Conservation (phyloP, 2,797 vertebrate species). For the Spinibarbus caldwelli region DNA sequence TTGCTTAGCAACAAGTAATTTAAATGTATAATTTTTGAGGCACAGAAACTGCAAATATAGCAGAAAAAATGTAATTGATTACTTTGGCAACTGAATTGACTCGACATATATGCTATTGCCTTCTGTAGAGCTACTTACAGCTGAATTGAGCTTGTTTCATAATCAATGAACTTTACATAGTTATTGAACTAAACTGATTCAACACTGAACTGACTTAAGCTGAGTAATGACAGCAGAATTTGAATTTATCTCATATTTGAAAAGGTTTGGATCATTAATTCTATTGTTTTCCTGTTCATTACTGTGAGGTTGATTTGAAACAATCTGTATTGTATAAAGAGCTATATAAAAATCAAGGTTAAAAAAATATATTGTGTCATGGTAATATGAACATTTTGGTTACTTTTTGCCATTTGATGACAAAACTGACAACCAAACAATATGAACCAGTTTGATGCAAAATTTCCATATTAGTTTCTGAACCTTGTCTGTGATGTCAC, state of each 20-base stretch:
- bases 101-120: background rate
- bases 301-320: background rate
- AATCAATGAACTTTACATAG: no score
- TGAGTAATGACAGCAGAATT: no score
- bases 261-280: background rate
- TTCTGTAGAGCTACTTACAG: background rate
- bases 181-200: no score
- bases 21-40: background rate
- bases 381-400: background rate
- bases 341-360: background rate
- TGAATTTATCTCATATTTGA: background rate
- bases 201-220: background rate
- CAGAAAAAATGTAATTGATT: no score
- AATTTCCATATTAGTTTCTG: background rate
- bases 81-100: background rate
- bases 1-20: no score
- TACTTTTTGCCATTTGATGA: background rate
- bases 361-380: background rate
- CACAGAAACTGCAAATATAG: no score
- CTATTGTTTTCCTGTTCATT: background rate
- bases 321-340: background rate
- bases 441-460: background rate
- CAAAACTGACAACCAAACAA: background rate
- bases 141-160: background rate
- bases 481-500: slow-evolving; percentile 97